Evolutionary conservation across 1,140 invertebrate species (phyloP).

Genomic region (Adoxophyes honmai): DNA sequence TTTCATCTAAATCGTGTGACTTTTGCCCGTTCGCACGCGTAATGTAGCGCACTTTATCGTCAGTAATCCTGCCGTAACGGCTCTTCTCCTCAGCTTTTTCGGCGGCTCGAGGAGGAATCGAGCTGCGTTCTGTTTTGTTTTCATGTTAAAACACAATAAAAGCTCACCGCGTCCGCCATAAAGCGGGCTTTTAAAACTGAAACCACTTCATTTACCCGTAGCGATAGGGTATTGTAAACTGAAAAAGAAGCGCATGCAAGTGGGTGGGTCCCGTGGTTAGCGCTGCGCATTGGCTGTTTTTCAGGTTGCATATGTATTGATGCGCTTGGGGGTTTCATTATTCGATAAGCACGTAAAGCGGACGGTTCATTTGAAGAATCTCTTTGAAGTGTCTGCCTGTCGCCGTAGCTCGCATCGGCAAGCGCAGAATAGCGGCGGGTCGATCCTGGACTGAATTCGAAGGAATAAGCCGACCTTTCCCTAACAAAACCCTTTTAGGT

Average conservation of each 20-base stretch:
- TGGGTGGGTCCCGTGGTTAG: neutral
- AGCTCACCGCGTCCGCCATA: constrained; percentile 26
- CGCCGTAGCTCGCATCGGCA: constrained; percentile 19
- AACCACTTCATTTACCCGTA: constrained; percentile 44
- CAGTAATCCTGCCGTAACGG: constrained; percentile 48
- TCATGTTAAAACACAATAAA: constrained; percentile 58
- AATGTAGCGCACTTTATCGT: constrained; percentile 58
- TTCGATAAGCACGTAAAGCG: constrained; percentile 30
- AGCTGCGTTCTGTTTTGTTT: constrained; percentile 35
- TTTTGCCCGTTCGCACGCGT: constrained; percentile 46
- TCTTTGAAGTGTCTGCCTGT: constrained; percentile 29
- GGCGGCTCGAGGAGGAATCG: constrained; percentile 24
- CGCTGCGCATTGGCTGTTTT: constrained; percentile 1
- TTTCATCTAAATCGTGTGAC: constrained; percentile 58
- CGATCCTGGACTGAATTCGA: constrained; percentile 22
- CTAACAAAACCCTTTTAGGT: constrained; percentile 25
- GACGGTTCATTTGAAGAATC: constrained; percentile 34
- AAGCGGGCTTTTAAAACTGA: constrained; percentile 40
- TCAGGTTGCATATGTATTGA: constrained; percentile 23
- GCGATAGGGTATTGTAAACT: constrained; percentile 30
- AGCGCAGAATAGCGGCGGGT: constrained; percentile 6
- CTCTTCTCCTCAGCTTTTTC: constrained; percentile 30
- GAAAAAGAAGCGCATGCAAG: constrained; percentile 26
- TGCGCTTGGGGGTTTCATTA: constrained; percentile 31
- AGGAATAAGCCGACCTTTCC: constrained; percentile 28